Evolutionary conservation across 2,113 vertebrate species (phyloP).

Genomic region (Gallinago paraguaiae): DNA sequence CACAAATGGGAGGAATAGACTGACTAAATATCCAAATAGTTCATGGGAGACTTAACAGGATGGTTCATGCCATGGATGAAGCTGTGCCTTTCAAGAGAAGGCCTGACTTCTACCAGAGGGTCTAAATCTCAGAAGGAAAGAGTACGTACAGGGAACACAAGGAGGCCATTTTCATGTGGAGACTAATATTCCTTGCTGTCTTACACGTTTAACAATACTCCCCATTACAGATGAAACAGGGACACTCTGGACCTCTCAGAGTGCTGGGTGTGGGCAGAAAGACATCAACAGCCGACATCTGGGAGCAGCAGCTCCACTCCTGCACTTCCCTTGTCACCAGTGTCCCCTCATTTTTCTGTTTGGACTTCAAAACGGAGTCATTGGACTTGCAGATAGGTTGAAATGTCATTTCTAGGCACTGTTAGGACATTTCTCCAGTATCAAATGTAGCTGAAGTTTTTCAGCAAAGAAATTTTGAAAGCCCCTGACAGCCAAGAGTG

Average conservation of each 20-base stretch:
- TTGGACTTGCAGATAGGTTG: not conserved
- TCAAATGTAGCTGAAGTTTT: not conserved
- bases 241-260: not conserved
- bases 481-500: not conserved
- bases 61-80: not conserved
- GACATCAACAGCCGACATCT: rapidly evolving
- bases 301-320: not conserved
- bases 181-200: not conserved
- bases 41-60: not conserved
- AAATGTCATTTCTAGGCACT: not conserved
- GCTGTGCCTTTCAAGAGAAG: not conserved
- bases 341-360: not conserved
- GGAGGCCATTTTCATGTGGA: not conserved
- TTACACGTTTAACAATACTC: not conserved
- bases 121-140: not conserved
- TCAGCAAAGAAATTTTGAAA: not conserved
- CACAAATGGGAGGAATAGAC: not conserved
- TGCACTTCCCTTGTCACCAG: not conserved
- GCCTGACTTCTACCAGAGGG: not conserved
- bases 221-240: not conserved
- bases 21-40: not conserved
- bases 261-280: not conserved
- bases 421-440: not conserved
- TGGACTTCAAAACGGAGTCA: not conserved
- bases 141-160: not conserved